Conservation (phyloP, 2,797 vertebrate species). For the Percopsis omiscomaycus region DNA sequence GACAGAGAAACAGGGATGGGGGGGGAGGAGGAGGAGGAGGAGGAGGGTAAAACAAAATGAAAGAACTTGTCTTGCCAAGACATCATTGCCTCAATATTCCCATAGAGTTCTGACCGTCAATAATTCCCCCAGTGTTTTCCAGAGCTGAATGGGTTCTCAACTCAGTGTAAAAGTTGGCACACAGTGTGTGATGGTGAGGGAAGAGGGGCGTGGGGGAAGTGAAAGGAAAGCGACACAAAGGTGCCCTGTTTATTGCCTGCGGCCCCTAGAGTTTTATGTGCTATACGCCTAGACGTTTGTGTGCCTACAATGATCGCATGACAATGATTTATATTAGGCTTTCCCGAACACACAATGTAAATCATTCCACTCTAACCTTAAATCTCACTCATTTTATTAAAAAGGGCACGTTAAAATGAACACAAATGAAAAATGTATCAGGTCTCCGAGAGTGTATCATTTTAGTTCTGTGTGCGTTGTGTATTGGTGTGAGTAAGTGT, state of each 20-base stretch:
- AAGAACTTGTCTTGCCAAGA: slow-evolving; percentile 20
- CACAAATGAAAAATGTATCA: too few species aligned
- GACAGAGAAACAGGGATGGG: neutral
- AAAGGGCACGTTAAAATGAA: too few species aligned
- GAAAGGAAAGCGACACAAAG: slow-evolving; percentile 48
- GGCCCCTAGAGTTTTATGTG: slow-evolving; percentile 23
- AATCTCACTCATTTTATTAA: too few species aligned
- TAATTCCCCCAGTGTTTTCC: slow-evolving; percentile 50
- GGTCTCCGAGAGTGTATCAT: too few species aligned
- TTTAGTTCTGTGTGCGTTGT: too few species aligned
- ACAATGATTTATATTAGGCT: slow-evolving; percentile 24
- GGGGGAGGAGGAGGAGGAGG: neutral
- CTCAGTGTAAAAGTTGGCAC: slow-evolving; percentile 59
- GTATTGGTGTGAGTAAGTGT: too few species aligned
- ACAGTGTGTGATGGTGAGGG: slow-evolving; percentile 30
- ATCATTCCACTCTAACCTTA: too few species aligned
- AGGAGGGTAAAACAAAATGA: neutral
- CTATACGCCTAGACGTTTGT: slow-evolving; percentile 47
- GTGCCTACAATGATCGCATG: slow-evolving; percentile 24
- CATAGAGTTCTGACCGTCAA: slow-evolving; percentile 40
- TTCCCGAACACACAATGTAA: too few species aligned
- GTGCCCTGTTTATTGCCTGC: slow-evolving; percentile 40
- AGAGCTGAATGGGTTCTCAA: slow-evolving; percentile 46
- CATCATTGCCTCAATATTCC: slow-evolving; percentile 33
- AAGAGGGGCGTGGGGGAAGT: slow-evolving; percentile 8